Evolutionary conservation across 1,140 invertebrate species (phyloP).

Genomic region (Spodoptera frugiperda): DNA sequence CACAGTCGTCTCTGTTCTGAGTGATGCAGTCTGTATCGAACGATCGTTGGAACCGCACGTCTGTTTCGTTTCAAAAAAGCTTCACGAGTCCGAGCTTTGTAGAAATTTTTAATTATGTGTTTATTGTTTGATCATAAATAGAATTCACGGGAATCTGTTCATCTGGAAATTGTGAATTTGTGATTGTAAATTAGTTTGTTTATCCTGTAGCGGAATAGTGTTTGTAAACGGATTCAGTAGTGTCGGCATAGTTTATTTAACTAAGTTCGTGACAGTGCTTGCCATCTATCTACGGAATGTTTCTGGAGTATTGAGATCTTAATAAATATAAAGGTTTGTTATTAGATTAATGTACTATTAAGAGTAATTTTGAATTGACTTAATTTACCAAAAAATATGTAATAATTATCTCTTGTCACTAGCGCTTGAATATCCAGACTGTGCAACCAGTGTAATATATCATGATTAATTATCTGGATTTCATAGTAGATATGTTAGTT

Average conservation of each 20-base stretch:
- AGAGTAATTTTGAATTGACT: too few species aligned
- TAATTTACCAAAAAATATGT: too few species aligned
- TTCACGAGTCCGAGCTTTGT: slow-evolving; percentile 79
- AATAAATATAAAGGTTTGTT: slow-evolving; percentile 65
- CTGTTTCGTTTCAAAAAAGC: slow-evolving; percentile 60
- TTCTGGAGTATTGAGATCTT: slow-evolving; percentile 65
- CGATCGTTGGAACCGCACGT: slow-evolving; percentile 57
- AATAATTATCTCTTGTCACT: too few species aligned
- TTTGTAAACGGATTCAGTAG: slow-evolving; percentile 67
- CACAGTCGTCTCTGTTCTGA: slow-evolving; percentile 53
- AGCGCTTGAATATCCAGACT: too few species aligned
- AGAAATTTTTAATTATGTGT: slow-evolving; percentile 72
- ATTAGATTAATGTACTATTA: background rate
- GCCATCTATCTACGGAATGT: slow-evolving; percentile 70
- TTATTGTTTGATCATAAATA: slow-evolving; percentile 57
- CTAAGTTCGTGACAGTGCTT: slow-evolving; percentile 75
- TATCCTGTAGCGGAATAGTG: slow-evolving; percentile 59
- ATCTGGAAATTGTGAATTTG: slow-evolving; percentile 61
- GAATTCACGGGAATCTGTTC: slow-evolving; percentile 50
- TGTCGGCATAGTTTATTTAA: slow-evolving; percentile 70
- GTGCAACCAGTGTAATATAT: background rate
- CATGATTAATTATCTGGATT: slow-evolving; percentile 27
- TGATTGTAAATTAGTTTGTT: slow-evolving; percentile 53
- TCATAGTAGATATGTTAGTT: slow-evolving; percentile 26
- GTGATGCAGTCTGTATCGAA: slow-evolving; percentile 75